These are phyloP conservation scores for Brachionus paranguensis DNA, from an alignment of 1,140 invertebrate genomes.

Conservation along the genomic window DNA sequence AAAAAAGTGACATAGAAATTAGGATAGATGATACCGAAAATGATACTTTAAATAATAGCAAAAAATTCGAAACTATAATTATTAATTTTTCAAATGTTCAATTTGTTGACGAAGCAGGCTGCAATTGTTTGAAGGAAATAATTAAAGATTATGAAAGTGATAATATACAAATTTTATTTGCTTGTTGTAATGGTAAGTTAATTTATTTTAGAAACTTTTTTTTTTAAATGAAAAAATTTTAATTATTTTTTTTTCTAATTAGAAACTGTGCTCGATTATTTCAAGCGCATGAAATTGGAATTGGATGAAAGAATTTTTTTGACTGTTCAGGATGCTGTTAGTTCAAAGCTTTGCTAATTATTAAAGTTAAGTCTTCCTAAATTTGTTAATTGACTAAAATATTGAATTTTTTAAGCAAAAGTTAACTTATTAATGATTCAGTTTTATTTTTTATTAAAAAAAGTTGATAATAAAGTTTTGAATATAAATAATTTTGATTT, in stretches of 20 bases:
- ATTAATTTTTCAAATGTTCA: neutral
- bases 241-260: neutral
- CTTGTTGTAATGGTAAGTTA: conserved; percentile 5
- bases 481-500: no score
- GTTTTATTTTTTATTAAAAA: neutral
- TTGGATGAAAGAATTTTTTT: neutral
- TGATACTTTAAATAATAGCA: neutral
- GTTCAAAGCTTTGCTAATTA: neutral
- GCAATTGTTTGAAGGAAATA: conserved; percentile 17
- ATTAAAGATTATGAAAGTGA: conserved; percentile 18
- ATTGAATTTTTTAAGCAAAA: neutral
- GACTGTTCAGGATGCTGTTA: conserved; percentile 13
- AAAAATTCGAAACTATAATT: neutral
- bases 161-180: neutral
- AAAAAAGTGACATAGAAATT: neutral
- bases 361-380: neutral
- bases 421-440: neutral
- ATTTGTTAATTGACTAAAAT: neutral
- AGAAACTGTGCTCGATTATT: neutral
- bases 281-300: neutral
- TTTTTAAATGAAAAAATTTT: neutral
- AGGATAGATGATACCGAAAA: neutral
- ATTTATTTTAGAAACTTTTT: neutral
- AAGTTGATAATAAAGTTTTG: neutral
- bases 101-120: conserved; percentile 29